Conservation (phyloP, 2,888 invertebrate species). For the Limnephilus rhombicus region DNA sequence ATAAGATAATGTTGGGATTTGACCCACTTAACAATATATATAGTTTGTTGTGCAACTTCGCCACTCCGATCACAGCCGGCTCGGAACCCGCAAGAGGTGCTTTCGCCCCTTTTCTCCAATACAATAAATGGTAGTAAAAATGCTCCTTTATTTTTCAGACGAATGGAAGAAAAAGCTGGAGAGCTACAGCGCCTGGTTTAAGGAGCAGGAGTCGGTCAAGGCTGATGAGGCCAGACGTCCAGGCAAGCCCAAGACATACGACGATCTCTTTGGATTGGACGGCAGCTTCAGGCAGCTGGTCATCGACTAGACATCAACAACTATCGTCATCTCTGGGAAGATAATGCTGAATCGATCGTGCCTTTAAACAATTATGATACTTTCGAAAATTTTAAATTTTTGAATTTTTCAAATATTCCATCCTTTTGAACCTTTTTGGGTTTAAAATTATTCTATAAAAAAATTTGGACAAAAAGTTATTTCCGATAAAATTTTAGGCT, state of each 20-base stretch:
- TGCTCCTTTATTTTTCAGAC: conserved; percentile 74
- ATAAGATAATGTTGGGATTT: no score
- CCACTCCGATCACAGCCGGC: no score
- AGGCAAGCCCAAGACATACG: conserved; percentile 90
- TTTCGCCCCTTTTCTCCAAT: no score
- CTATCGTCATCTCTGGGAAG: neutral
- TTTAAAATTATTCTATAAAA: no score
- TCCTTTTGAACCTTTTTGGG: neutral
- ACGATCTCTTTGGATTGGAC: conserved; percentile 93
- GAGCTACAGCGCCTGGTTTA: conserved; percentile 89
- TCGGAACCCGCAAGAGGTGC: no score
- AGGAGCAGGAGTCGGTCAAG: conserved; percentile 86
- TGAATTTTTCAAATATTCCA: neutral
- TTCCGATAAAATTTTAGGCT: neutral
- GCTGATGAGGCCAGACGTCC: conserved; percentile 89
- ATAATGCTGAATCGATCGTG: neutral
- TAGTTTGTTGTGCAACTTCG: no score
- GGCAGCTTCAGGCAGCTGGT: conserved; percentile 91
- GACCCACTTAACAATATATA: no score
- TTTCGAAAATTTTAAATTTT: neutral
- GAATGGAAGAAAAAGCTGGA: conserved; percentile 89
- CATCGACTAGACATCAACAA: conserved; percentile 82
- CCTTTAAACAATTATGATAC: neutral
- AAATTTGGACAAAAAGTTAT: no score
- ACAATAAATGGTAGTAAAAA: no score